Evolutionary conservation across 1,140 invertebrate species (phyloP).

Genomic region (Ridgeia piscesae): DNA sequence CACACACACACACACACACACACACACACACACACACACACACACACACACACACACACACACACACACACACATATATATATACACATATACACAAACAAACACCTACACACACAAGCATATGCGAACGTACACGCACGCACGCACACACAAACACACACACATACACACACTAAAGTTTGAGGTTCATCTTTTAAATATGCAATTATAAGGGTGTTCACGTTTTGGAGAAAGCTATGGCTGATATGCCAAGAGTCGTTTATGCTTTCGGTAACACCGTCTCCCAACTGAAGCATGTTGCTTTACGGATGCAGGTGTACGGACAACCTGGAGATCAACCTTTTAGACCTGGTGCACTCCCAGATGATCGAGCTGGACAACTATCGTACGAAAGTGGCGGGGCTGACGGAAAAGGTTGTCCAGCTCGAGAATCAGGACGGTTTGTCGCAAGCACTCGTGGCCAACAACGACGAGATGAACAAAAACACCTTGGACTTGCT

Average conservation of each 20-base stretch:
- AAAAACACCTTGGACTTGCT: neutral
- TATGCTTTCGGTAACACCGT: neutral
- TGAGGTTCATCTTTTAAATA: no score
- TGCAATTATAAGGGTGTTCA: no score
- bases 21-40: conserved; percentile 17
- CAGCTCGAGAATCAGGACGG: neutral
- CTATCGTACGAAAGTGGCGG: neutral
- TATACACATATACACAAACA: conserved; percentile 6
- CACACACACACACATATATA: neutral
- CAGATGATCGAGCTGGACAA: neutral
- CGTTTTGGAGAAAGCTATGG: no score
- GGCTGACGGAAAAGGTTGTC: neutral
- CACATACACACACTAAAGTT: conserved; percentile 5
- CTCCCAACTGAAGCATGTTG: neutral
- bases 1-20: conserved; percentile 18
- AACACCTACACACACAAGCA: neutral
- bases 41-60: no score
- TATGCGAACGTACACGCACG: neutral
- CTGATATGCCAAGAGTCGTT: no score
- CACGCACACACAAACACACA: conserved; percentile 14
- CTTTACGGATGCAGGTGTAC: neutral
- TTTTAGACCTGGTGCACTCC: neutral
- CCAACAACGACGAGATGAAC: neutral
- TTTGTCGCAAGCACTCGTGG: neutral
- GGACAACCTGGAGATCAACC: neutral